phyloP scores from a whole-genome alignment of 2,113 vertebrate genomes.

The Muntiacus muntjak region DNA sequence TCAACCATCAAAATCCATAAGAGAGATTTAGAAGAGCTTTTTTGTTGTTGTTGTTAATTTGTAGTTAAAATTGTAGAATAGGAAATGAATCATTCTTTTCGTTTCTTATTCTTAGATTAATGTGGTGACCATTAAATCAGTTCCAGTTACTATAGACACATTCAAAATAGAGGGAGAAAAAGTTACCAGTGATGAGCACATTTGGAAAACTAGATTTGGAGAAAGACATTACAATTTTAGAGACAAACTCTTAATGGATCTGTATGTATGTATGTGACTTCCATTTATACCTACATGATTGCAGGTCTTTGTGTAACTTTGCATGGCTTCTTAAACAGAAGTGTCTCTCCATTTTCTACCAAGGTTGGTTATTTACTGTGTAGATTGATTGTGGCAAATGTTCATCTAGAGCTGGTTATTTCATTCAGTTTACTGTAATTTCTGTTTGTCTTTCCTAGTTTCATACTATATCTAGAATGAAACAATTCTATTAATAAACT shows the following conservation, averaged over 20 bases:
- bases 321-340: background rate
- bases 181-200: constrained; percentile 76
- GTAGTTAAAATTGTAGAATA: constrained; percentile 82
- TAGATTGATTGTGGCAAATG: constrained; percentile 9
- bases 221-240: constrained; percentile 43
- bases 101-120: constrained; percentile 81
- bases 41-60: constrained; percentile 78
- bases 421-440: constrained; percentile 8
- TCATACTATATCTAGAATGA: background rate
- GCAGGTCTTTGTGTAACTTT: constrained; percentile 37
- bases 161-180: constrained; percentile 76
- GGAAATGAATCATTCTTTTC: constrained; percentile 80
- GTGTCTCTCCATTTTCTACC: background rate
- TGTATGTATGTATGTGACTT: background rate
- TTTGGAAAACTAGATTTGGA: constrained; percentile 76
- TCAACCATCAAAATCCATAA: constrained; percentile 74
- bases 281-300: constrained; percentile 8
- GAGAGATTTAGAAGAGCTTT: constrained; percentile 75
- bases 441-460: background rate
- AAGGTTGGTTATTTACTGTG: background rate
- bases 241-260: constrained; percentile 10
- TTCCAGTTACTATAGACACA: constrained; percentile 76
- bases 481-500: background rate
- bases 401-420: background rate
- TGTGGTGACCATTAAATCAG: constrained; percentile 79